A percentile compares a stretch with the other conserved stretches of the same genome.
Evolutionary conservation across 2,888 invertebrate genomes (phyloP).

Genomic region (Arrhopalites spinosus): DNA sequence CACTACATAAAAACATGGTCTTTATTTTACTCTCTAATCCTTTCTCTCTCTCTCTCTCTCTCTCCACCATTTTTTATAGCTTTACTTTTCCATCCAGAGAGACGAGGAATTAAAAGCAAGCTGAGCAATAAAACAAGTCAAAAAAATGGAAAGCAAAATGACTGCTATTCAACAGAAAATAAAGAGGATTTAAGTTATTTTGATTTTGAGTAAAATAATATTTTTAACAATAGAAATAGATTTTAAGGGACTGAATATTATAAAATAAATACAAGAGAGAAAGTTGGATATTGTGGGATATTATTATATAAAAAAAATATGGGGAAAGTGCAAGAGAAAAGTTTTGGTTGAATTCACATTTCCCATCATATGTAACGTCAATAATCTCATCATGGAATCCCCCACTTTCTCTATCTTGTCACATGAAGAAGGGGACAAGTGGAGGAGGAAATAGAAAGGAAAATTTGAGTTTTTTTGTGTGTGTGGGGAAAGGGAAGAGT

Average conservation of each 20-base stretch:
- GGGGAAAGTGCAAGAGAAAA: background rate
- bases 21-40: background rate
- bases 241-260: too few relatives aligned
- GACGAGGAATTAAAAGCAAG: too few relatives aligned
- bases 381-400: constrained; percentile 17
- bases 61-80: background rate
- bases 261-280: background rate
- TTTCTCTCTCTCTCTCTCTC: background rate
- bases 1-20: background rate
- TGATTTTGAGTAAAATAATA: too few relatives aligned
- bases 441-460: background rate
- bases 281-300: background rate
- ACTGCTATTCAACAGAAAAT: too few relatives aligned
- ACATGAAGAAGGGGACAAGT: background rate
- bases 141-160: too few relatives aligned
- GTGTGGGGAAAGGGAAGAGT: background rate
- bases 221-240: too few relatives aligned
- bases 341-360: too few relatives aligned
- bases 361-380: too few relatives aligned
- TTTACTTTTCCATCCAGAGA: too few relatives aligned
- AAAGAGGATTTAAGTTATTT: too few relatives aligned
- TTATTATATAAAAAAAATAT: background rate
- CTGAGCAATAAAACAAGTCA: too few relatives aligned
- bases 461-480: background rate
- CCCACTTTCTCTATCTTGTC: background rate